These are phyloP conservation scores for Ibidorhyncha struthersii DNA, from an alignment of 2,113 vertebrate genomes.

Conservation along the genomic window DNA sequence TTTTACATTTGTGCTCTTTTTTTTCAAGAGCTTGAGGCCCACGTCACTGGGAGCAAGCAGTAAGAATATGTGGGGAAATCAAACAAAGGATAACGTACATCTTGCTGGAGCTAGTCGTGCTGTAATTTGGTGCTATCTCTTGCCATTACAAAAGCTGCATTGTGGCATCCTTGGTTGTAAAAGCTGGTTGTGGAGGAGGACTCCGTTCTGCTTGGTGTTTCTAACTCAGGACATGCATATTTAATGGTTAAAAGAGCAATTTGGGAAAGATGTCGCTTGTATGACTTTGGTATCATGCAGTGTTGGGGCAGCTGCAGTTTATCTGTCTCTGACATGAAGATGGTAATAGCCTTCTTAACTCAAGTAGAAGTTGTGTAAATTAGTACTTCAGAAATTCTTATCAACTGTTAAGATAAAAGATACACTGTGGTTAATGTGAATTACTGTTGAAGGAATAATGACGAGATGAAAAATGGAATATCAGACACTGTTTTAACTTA, in stretches of 20 bases:
- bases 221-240: neutral
- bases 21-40: neutral
- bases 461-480: neutral
- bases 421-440: neutral
- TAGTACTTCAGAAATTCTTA: neutral
- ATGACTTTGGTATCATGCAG: rapidly evolving
- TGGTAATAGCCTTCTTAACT: neutral
- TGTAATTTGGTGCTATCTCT: neutral
- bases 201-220: neutral
- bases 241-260: neutral
- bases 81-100: neutral
- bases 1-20: neutral
- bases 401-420: neutral
- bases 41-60: neutral
- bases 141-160: neutral
- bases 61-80: neutral
- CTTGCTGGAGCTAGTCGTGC: neutral
- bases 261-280: neutral
- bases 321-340: neutral
- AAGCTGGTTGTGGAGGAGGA: neutral
- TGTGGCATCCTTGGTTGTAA: neutral
- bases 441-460: neutral
- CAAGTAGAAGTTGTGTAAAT: neutral
- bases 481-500: neutral
- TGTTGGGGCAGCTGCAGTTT: neutral